Evolutionary conservation across 2,113 vertebrate species (phyloP).

Genomic region (Fulica atra): DNA sequence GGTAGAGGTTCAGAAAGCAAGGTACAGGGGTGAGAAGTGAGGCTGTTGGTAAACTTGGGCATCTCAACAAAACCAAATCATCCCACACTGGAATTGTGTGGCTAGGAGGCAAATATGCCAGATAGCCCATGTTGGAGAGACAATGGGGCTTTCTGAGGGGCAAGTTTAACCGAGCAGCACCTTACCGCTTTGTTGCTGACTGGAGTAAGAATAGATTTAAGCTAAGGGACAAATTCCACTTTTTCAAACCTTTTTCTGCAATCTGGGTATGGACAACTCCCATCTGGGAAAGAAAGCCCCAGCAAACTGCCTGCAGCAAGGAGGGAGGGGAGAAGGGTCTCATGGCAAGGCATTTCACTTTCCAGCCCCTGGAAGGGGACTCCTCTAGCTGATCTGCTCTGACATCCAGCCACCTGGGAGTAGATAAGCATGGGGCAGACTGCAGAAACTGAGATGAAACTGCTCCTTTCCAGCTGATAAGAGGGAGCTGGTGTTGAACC

Average conservation of each 20-base stretch:
- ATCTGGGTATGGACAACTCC: accelerated
- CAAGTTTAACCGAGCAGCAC: background rate
- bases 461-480: slow-evolving; percentile 27
- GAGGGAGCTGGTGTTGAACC: slow-evolving; percentile 20
- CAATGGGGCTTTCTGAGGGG: accelerated
- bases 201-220: background rate
- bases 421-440: background rate
- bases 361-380: background rate
- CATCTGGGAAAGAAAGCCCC: background rate
- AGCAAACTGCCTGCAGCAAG: background rate
- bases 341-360: background rate
- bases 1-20: background rate
- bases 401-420: background rate
- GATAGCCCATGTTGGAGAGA: background rate
- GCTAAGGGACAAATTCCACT: background rate
- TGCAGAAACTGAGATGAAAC: slow-evolving; percentile 42
- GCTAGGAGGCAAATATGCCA: background rate
- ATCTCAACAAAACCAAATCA: background rate
- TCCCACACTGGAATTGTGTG: background rate
- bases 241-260: background rate
- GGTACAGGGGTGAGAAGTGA: accelerated
- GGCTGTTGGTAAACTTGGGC: background rate
- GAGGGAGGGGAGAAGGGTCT: background rate
- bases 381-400: background rate
- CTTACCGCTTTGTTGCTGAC: background rate